These are phyloP conservation scores for Argya squamiceps DNA, from an alignment of 2,797 vertebrate species.

Conservation along the genomic window DNA sequence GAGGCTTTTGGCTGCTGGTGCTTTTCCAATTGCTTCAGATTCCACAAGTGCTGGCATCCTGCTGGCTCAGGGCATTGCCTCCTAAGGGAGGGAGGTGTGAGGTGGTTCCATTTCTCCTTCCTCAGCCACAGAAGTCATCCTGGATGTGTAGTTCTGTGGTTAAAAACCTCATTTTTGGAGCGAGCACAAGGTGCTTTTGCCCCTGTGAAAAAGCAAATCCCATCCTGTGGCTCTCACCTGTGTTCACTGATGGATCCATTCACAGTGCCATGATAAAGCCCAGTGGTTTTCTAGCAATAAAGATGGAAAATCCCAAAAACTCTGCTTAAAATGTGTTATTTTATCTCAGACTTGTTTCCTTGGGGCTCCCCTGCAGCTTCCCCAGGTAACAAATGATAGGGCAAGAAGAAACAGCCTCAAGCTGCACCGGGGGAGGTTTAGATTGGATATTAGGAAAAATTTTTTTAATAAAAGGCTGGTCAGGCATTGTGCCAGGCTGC, in stretches of 20 bases:
- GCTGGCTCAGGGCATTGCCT: not conserved
- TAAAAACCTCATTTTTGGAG: not conserved
- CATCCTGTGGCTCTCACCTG: accelerated
- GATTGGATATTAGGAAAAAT: not conserved
- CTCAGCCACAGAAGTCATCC: accelerated
- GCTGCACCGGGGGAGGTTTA: not conserved
- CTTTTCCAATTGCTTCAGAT: not conserved
- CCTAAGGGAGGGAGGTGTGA: accelerated
- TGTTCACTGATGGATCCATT: not conserved
- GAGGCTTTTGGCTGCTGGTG: not conserved
- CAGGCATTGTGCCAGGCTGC: not conserved
- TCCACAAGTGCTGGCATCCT: not conserved
- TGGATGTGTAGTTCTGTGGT: accelerated
- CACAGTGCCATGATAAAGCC: accelerated
- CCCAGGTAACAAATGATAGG: not conserved
- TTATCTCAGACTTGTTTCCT: not conserved
- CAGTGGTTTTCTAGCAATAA: not conserved
- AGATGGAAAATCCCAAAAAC: accelerated
- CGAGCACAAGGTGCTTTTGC: not conserved
- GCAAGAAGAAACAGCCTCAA: not conserved
- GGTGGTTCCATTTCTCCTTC: not conserved
- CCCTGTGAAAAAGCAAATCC: not conserved
- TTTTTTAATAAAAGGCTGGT: not conserved
- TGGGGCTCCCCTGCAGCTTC: accelerated
- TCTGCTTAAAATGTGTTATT: not conserved